Conservation (phyloP, 2,888 invertebrate genomes). For the Drosophila pseudotalamancana region DNA sequence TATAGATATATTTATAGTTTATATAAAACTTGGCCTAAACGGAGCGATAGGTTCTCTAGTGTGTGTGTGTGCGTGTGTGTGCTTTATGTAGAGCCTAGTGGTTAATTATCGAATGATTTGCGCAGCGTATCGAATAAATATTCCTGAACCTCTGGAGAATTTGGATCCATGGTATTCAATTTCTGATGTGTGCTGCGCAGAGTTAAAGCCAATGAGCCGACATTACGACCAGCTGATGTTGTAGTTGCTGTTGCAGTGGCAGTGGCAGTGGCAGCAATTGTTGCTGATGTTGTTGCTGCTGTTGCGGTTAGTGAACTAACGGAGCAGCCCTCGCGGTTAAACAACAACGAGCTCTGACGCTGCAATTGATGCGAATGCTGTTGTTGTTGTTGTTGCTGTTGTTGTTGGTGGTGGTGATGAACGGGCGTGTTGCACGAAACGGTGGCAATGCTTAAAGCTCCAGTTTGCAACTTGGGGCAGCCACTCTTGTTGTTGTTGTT, state of each 20-base stretch:
- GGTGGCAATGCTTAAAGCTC: constrained; percentile 45
- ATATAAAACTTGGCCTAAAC: constrained; percentile 78
- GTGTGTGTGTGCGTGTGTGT: constrained; percentile 7
- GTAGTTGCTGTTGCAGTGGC: constrained; percentile 15
- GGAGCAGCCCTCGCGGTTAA: constrained; percentile 53
- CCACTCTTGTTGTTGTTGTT: constrained; percentile 33
- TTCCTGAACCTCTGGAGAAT: constrained; percentile 88
- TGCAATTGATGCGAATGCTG: constrained; percentile 53
- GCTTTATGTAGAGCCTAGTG: constrained; percentile 19
- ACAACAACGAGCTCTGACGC: constrained; percentile 68
- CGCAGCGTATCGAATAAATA: constrained; percentile 89
- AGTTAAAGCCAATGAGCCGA: constrained; percentile 74
- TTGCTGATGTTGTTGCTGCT: constrained; percentile 5
- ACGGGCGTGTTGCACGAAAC: constrained; percentile 65
- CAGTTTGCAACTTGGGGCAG: constrained; percentile 17
- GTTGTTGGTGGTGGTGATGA: constrained; percentile 56
- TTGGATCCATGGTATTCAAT: constrained; percentile 86
- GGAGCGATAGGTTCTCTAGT: constrained; percentile 35
- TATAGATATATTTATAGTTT: constrained; percentile 28
- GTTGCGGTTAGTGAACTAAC: constrained; percentile 30
- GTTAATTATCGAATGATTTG: constrained; percentile 87
- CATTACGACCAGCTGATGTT: constrained; percentile 31
- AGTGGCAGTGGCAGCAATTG: constrained; percentile 5
- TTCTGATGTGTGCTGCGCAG: constrained; percentile 81
- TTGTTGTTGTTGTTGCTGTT: constrained; percentile 34